Base-by-base conservation (phyloP, 2,113 vertebrate species). In the Oryctolagus cuniculus region DNA sequence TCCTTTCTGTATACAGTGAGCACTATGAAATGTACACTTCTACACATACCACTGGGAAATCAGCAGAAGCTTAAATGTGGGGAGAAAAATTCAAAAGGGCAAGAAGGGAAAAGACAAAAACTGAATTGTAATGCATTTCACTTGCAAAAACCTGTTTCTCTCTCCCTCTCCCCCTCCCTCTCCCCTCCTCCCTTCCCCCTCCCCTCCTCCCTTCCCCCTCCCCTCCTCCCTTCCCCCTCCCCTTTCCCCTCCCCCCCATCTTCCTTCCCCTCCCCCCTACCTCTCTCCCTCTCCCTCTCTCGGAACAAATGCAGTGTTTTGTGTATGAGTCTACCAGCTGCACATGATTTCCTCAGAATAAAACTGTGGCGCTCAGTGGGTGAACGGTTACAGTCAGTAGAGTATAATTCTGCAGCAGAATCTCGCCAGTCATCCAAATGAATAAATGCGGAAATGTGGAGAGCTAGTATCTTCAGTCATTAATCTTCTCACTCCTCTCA, bases 361-460 rank as follows among this genome's bases (percentile, higher is more conserved):
- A 83, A 86, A 82, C 31, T 55, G 70, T 82, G 34, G 55, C 55
- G 73, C 77, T 90, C 81, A 74, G 27, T 16, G 63, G 92, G 85
- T 87, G 44, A 96, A 93, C 58, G 49, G 94, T 81, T 81, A 77
- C 4, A 66, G 67, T 53, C 31, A 67, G 22, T 29, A 72, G 81
- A 53, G 51, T 38, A 29, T 93, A 93, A 95, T 69, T 96, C 88
- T 97, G 15, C 38, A 44, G 17, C 3, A 44, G 36, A 86, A 87
- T 85, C 10, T 21, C 53, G 49, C 66, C 49, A 90, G 44, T 31
- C 87, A 87, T 77, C 73, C 90, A 87, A 84, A 77, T 67, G 73
- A 95, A 92, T 81, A 94, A 89, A 93, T 67, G 94, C 5, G 53
- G 64, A 72, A 82, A 75, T 83, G 83, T 36, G 36, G 73, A 89